These are phyloP conservation scores for Galerucella calmariensis DNA, from an alignment of 2,888 invertebrate genomes.

Conservation along the genomic window DNA sequence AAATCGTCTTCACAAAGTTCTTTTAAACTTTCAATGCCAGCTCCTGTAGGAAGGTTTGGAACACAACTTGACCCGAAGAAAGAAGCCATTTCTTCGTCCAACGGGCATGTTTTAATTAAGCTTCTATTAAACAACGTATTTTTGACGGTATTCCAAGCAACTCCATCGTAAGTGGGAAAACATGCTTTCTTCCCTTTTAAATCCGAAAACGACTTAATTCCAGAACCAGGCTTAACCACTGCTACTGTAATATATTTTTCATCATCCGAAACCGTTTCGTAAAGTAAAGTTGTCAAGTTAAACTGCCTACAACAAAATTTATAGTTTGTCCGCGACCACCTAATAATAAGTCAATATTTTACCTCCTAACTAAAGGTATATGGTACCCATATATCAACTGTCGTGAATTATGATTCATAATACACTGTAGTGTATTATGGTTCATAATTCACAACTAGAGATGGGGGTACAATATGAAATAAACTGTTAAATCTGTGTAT, in stretches of 20 bases:
- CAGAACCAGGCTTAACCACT: conserved; percentile 72
- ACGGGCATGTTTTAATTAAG: conserved; percentile 63
- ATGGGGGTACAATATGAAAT: too few relatives aligned
- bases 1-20: conserved; percentile 57
- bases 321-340: not conserved
- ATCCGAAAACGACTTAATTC: conserved; percentile 71
- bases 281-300: conserved; percentile 70
- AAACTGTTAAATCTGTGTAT: too few relatives aligned
- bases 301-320: conserved; percentile 65
- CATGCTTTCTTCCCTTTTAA: conserved; percentile 79
- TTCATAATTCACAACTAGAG: too few relatives aligned
- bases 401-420: too few relatives aligned
- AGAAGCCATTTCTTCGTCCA: conserved; percentile 60
- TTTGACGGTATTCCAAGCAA: conserved; percentile 74
- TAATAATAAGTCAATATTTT: too few relatives aligned
- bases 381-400: too few relatives aligned
- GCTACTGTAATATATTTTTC: conserved; percentile 75
- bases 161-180: conserved; percentile 83
- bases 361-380: too few relatives aligned
- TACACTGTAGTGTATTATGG: too few relatives aligned
- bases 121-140: conserved; percentile 63
- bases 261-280: conserved; percentile 71
- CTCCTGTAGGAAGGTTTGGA: conserved; percentile 63
- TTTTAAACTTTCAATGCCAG: conserved; percentile 48
- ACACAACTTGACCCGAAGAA: conserved; percentile 79